phyloP scores from a whole-genome alignment of 2,888 invertebrate genomes.

The Meteorus cinctellus region DNA sequence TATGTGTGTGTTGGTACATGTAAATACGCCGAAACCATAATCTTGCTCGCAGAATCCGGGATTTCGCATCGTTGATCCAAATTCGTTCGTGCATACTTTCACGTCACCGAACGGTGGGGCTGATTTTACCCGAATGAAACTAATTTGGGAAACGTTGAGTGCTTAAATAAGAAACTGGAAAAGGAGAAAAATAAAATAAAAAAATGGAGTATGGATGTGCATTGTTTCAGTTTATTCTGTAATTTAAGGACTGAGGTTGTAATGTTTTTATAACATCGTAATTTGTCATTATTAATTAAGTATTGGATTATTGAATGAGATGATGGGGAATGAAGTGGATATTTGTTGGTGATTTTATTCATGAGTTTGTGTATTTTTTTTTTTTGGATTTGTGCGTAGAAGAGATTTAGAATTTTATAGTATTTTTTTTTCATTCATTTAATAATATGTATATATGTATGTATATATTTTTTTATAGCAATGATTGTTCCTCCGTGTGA shows the following conservation, averaged over 20 bases:
- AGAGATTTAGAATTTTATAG: background rate
- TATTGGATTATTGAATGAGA: constrained; percentile 26
- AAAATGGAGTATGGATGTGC: background rate
- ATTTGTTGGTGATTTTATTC: background rate
- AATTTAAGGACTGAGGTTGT: background rate
- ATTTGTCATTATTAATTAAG: constrained; percentile 39
- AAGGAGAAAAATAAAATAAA: background rate
- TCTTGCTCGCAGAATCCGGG: constrained; percentile 64
- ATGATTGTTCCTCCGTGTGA: background rate
- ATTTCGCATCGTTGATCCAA: constrained; percentile 70
- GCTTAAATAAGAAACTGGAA: constrained; percentile 16
- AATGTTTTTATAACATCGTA: constrained; percentile 37
- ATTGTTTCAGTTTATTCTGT: background rate
- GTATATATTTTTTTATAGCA: background rate
- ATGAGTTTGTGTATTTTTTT: background rate
- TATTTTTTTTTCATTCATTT: background rate
- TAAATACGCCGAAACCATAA: constrained; percentile 68
- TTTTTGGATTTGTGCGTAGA: background rate
- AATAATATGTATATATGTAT: background rate
- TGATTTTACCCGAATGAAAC: constrained; percentile 62
- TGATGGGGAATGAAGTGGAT: background rate
- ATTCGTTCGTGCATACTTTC: constrained; percentile 70
- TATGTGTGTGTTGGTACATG: constrained; percentile 4
- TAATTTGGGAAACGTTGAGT: constrained; percentile 60
- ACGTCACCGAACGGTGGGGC: constrained; percentile 47